A percentile compares a stretch with the other conserved stretches of the same genome.
Evolutionary conservation across 1,140 invertebrate genomes (phyloP).

Genomic region (Papilio xuthus): DNA sequence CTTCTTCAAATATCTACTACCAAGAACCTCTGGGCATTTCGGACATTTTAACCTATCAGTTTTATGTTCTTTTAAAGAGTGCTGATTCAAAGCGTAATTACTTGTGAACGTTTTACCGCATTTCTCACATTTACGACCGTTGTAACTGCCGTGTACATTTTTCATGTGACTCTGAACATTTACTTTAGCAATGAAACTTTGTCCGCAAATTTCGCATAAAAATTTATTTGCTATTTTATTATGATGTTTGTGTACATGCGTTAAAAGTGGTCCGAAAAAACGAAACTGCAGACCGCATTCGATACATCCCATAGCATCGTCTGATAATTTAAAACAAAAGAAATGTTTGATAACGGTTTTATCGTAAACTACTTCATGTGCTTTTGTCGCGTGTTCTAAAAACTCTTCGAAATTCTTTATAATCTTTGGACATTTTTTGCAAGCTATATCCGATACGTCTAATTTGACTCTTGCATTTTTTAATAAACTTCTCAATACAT

Average conservation of each 20-base stretch:
- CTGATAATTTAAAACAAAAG: constrained; percentile 49
- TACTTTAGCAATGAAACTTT: constrained; percentile 52
- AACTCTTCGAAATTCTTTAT: constrained; percentile 47
- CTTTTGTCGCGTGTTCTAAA: constrained; percentile 44
- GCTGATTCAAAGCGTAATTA: constrained; percentile 47
- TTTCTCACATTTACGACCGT: constrained; percentile 42
- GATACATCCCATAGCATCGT: constrained; percentile 49
- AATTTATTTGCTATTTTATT: constrained; percentile 47
- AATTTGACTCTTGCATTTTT: constrained; percentile 42
- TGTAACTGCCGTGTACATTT: constrained; percentile 50
- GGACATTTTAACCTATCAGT: constrained; percentile 47
- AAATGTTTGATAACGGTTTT: constrained; percentile 43
- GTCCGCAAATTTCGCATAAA: constrained; percentile 58
- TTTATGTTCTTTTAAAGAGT: constrained; percentile 45
- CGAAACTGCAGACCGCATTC: constrained; percentile 50
- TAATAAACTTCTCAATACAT: constrained; percentile 34
- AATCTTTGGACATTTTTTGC: constrained; percentile 47
- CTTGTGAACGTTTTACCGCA: constrained; percentile 50
- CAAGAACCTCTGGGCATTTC: constrained; percentile 51
- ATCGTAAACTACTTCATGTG: constrained; percentile 46
- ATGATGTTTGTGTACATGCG: constrained; percentile 54
- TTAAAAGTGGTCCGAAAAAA: constrained; percentile 51
- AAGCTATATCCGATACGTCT: constrained; percentile 51
- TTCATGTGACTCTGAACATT: constrained; percentile 70
- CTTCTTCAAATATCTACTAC: constrained; percentile 54